Evolutionary conservation across 2,888 invertebrate species (phyloP).

Genomic region (Andrena trimmerana): DNA sequence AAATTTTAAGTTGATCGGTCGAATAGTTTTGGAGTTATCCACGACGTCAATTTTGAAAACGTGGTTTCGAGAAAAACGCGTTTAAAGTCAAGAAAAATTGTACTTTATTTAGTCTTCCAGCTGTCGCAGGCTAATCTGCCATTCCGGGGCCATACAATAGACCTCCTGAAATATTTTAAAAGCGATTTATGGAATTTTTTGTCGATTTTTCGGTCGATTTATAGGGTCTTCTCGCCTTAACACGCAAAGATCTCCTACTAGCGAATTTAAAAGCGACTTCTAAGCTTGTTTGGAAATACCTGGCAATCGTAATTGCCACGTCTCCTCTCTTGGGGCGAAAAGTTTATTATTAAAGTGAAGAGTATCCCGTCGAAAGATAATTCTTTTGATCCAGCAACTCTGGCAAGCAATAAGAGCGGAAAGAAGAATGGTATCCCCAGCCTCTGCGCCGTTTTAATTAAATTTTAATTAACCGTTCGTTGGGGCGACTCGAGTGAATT

Average conservation of each 20-base stretch:
- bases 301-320: neutral
- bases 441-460: conserved; percentile 3
- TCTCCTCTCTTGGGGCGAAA: neutral
- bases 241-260: neutral
- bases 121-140: too few relatives aligned
- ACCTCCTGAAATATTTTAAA: too few relatives aligned
- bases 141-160: too few relatives aligned
- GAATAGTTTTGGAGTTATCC: too few relatives aligned
- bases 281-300: neutral
- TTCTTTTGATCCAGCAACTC: conserved; percentile 29
- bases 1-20: too few relatives aligned
- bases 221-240: too few relatives aligned
- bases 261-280: neutral
- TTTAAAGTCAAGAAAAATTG: too few relatives aligned
- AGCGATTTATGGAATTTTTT: too few relatives aligned
- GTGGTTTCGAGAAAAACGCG: too few relatives aligned
- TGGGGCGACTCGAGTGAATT: conserved; percentile 11
- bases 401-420: neutral
- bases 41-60: too few relatives aligned
- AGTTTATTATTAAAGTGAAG: conserved; percentile 9
- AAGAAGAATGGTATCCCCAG: neutral
- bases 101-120: too few relatives aligned
- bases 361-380: conserved; percentile 11
- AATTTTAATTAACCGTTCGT: conserved; percentile 36
- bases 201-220: too few relatives aligned